Base-by-base conservation (phyloP, 2,888 invertebrate species). In the Sisyra terminalis region DNA sequence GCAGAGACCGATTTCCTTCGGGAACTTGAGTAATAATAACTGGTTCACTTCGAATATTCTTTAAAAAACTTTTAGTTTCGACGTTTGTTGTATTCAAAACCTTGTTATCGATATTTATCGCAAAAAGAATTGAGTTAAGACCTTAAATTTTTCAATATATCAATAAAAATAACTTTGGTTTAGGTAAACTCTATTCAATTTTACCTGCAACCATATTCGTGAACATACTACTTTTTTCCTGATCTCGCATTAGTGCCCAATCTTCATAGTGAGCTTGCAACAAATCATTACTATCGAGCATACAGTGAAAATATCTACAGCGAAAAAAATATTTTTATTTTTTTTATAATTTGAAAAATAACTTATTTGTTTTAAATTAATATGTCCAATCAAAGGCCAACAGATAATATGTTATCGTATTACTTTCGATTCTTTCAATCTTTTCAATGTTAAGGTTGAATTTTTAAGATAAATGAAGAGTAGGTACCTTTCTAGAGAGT, bases 101-200 rank as follows among this genome's bases (percentile, higher is more conserved):
- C 18, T 78, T 69, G 60, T 85, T 85, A 65, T 94, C 92, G 46
- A 93, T 84, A 55, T 78, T 82, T 57, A 94, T 76, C 15, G 96
- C 94, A 67, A 96, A 96, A 49, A 94, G 68, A 55, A 94, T 83
- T 42, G 88, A 79, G 49, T 81, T 83, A 57, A 96, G 71, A 49
- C 86, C 87, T 84, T 53, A 46, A 53, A 52, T 32, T 8, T 7
- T 29, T 29, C 7, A 8, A 8, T 29, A 29, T 7, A 29, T 29
- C 9, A 29, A 9, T 9, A 8, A 9, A 8, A n/a, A n/a, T n/a
- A n/a, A n/a, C n/a, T n/a, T n/a, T n/a, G n/a, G n/a, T n/a, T n/a
- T n/a, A n/a, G n/a, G 56, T 48, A 66, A 66, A 55, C 48, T 42
- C 30, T 45, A 49, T 43, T 44, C 32, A 30, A 40, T 4, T 34